Conservation (phyloP, 2,888 invertebrate species). For the Nomada lathburiana region DNA sequence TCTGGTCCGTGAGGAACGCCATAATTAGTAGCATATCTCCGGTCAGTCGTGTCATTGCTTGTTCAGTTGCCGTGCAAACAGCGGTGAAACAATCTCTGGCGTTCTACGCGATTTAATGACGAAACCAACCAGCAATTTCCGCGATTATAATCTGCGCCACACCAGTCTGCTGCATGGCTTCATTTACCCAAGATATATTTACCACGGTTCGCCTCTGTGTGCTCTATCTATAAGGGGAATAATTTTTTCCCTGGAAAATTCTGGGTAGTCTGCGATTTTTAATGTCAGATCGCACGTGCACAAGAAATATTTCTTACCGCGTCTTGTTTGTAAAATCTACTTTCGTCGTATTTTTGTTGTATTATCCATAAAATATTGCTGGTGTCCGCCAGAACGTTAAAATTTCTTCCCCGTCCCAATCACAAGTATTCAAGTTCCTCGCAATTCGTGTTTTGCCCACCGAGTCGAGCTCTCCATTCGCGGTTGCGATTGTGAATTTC, state of each 20-base stretch:
- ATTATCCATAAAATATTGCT: too few species aligned
- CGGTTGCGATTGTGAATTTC: conserved; percentile 17
- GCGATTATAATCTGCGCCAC: conserved; percentile 55
- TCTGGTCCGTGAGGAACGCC: conserved; percentile 67
- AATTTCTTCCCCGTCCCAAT: not conserved
- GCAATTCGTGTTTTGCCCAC: conserved; percentile 18
- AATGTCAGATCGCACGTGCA: too few species aligned
- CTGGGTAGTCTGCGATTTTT: not conserved
- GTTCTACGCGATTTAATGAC: conserved; percentile 68
- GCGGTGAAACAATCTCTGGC: conserved; percentile 65
- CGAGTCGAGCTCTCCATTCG: conserved; percentile 4
- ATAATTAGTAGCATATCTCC: conserved; percentile 68
- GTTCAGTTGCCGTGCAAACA: conserved; percentile 67
- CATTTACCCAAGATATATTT: conserved; percentile 21
- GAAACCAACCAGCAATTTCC: conserved; percentile 54
- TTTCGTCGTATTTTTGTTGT: too few species aligned
- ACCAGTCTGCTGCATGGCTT: not conserved
- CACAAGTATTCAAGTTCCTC: not conserved
- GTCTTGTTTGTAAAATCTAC: too few species aligned
- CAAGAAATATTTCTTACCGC: too few species aligned
- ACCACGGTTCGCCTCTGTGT: not conserved
- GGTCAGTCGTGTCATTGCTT: conserved; percentile 65
- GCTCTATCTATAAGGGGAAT: not conserved
- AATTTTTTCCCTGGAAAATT: not conserved
- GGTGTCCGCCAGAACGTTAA: not conserved